Evolutionary conservation across 2,797 vertebrate genomes (phyloP).

Genomic region (Tachyglossus aculeatus): DNA sequence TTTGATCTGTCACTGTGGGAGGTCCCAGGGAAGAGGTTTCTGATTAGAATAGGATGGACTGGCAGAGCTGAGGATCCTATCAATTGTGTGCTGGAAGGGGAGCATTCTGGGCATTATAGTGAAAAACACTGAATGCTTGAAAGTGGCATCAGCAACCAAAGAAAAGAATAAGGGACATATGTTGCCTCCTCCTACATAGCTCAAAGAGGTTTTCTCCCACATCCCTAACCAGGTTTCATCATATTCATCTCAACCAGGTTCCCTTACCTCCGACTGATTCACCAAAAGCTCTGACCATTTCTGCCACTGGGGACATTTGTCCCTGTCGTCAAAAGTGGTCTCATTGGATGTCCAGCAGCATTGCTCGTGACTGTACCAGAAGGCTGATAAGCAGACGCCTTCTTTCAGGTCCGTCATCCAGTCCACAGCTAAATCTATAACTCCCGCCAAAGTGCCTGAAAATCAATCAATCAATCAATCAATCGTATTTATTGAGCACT

Average conservation of each 20-base stretch:
- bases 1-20: too few species aligned
- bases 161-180: neutral
- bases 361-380: constrained; percentile 98
- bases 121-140: neutral
- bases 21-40: too few species aligned
- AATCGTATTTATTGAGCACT: too few species aligned
- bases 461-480: too few species aligned
- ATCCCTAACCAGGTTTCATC: neutral
- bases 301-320: constrained; percentile 97
- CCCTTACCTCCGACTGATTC: constrained; percentile 83
- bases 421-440: constrained; percentile 96
- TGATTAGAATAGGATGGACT: too few species aligned
- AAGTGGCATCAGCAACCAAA: neutral
- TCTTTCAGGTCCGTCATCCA: constrained; percentile 99
- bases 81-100: too few species aligned
- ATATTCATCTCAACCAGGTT: neutral
- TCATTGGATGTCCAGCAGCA: constrained; percentile 98
- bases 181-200: too few species aligned
- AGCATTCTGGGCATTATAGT: constrained; percentile 11
- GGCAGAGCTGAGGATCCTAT: too few species aligned
- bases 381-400: constrained; percentile 91
- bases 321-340: constrained; percentile 93
- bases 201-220: too few species aligned
- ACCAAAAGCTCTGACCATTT: constrained; percentile 97
- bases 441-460: constrained; percentile 91